Conservation (phyloP, 2,888 invertebrate genomes). For the Drosophila subquinaria region DNA sequence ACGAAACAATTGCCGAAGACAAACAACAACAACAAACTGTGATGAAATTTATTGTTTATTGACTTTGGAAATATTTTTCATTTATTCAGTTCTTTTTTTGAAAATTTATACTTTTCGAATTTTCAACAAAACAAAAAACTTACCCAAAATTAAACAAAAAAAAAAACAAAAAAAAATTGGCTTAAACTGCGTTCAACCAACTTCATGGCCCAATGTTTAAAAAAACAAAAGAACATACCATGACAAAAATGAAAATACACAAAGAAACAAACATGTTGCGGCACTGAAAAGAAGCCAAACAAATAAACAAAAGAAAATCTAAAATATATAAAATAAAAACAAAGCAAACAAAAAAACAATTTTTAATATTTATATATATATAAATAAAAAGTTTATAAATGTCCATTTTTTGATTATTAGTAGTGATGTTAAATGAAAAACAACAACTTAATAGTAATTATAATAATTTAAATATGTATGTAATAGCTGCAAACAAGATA, state of each 20-base stretch:
- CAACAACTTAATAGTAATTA: constrained; percentile 70
- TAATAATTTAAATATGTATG: constrained; percentile 68
- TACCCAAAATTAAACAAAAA: constrained; percentile 7
- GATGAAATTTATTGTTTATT: constrained; percentile 71
- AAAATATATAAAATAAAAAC: constrained; percentile 27
- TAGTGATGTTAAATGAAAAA: constrained; percentile 78
- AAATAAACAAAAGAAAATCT: constrained; percentile 28
- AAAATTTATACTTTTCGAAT: constrained; percentile 26
- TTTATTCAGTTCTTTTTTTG: constrained; percentile 28
- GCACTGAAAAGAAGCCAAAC: constrained; percentile 32
- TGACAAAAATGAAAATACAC: constrained; percentile 16
- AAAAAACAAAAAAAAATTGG: constrained; percentile 4
- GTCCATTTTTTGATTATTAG: constrained; percentile 84
- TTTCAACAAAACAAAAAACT: constrained; percentile 9
- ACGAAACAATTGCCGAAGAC: constrained; percentile 48
- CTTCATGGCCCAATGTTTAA: constrained; percentile 67
- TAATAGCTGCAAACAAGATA: constrained; percentile 50
- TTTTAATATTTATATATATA: constrained; percentile 67
- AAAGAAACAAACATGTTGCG: constrained; percentile 34
- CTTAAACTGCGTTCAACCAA: constrained; percentile 43
- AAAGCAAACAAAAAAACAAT: constrained; percentile 53
- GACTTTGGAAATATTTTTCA: constrained; percentile 35
- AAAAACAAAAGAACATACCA: constrained; percentile 30
- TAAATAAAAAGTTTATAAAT: constrained; percentile 82
- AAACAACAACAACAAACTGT: constrained; percentile 73